These are phyloP conservation scores for Cherax quadricarinatus DNA, from an alignment of 1,140 invertebrate genomes.

Conservation along the genomic window DNA sequence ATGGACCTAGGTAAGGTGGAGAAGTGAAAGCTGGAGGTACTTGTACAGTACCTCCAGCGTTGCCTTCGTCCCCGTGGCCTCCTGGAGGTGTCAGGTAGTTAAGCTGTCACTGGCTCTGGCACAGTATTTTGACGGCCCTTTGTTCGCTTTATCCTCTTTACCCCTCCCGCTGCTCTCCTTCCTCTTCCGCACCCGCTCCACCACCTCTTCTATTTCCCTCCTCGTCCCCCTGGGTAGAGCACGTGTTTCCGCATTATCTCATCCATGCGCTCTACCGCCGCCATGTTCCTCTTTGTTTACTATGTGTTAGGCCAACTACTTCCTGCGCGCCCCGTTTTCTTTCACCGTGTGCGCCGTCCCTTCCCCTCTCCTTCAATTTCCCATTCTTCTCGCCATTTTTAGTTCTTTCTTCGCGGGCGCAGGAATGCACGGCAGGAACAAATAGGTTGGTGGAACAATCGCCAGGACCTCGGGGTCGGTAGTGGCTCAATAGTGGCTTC, in stretches of 20 bases:
- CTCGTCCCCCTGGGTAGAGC: slow-evolving; percentile 10
- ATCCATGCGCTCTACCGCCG: background rate
- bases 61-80: too few relatives aligned
- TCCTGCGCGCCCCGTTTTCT: slow-evolving; percentile 10
- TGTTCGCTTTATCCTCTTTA: background rate
- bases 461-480: background rate
- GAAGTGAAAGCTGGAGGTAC: too few relatives aligned
- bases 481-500: slow-evolving; percentile 20
- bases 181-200: background rate
- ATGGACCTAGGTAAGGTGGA: too few relatives aligned
- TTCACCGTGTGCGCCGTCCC: background rate
- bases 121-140: background rate
- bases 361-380: background rate
- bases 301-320: background rate
- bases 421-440: slow-evolving; percentile 44
- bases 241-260: slow-evolving; percentile 20
- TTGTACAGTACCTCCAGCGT: too few relatives aligned
- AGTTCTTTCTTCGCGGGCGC: slow-evolving; percentile 17
- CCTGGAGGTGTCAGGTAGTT: background rate
- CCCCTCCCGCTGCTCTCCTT: background rate
- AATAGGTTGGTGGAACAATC: slow-evolving; percentile 34
- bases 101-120: background rate
- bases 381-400: slow-evolving; percentile 23
- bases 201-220: background rate
- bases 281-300: background rate